These are phyloP conservation scores for Myopa testacea DNA, from an alignment of 2,888 invertebrate species.

Conservation along the genomic window DNA sequence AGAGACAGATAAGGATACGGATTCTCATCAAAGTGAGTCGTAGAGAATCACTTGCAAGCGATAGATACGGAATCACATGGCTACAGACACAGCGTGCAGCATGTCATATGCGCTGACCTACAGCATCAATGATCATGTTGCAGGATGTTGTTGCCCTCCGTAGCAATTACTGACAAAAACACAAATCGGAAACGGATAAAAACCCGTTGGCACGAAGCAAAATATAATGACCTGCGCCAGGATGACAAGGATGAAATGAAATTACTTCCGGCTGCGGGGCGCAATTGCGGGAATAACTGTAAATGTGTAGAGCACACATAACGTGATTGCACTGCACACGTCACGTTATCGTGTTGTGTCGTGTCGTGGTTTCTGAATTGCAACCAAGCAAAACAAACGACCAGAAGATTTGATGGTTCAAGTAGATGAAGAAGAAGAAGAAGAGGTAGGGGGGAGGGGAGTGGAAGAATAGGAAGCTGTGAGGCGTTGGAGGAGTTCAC, in stretches of 20 bases:
- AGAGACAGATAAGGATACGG: background rate
- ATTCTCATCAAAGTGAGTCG: too few relatives aligned
- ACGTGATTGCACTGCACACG: conserved; percentile 16
- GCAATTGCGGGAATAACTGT: background rate
- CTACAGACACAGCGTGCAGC: background rate
- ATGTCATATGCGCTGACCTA: background rate
- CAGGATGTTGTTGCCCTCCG: background rate
- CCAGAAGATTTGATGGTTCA: background rate
- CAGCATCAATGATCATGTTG: background rate
- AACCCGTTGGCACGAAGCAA: conserved; percentile 26
- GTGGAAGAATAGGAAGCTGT: too few relatives aligned
- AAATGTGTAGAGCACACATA: background rate
- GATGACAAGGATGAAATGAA: conserved; percentile 21
- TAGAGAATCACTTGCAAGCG: background rate
- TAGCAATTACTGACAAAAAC: conserved; percentile 27
- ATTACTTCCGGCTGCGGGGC: conserved; percentile 6
- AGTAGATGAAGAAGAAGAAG: background rate
- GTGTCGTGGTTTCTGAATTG: background rate
- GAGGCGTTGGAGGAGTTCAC: too few relatives aligned
- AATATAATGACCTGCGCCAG: conserved; percentile 26
- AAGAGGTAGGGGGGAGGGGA: background rate
- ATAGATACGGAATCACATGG: background rate
- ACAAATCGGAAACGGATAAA: conserved; percentile 14
- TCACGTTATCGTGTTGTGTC: background rate
- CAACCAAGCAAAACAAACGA: background rate